Base-by-base conservation (phyloP, 2,888 invertebrate species). In the Xanthorhoe designata region DNA sequence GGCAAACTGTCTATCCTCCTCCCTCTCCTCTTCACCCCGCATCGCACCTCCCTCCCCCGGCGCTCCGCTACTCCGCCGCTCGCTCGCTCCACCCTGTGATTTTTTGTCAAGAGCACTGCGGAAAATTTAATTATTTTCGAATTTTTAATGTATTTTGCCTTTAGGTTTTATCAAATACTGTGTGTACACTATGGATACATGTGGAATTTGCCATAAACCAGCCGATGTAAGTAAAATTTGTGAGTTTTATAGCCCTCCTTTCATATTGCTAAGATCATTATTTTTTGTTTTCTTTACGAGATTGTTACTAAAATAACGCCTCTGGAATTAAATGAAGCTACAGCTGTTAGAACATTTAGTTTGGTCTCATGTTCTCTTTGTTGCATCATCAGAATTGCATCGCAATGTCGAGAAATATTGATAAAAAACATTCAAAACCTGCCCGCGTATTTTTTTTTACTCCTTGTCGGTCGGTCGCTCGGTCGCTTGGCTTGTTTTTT, bases 361-460 rank as follows among this genome's bases (percentile, higher is more conserved):
- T 51, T 69, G 66, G 53, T 61, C 55, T 69, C 67, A 62, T 68
- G 68, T 72, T 67, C 64, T 75, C 64, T 74, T 64, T 61, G 72
- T 65, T 70, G 62, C 65, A 72, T 70, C 70, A 69, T 64, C 68
- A 69, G 65, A 67, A 74, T 69, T 66, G 71, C 69, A 66, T 51
- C 70, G 70, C 69, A 64, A 61, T 57, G 57, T 61, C 75, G 73
- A 75, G 75, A 78, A 80, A 78, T 79, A 74, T 74, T 71, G 73
- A 74, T 76, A 78, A 83, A 83, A 87, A 90, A 87, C 84, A 86
- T 88, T 88, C 86, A 86, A 90, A 92, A 92, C 91, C 90, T 87
- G 91, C 91, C 90, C 89, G 92, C 90, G 86, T 87, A 68, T 91
- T 92, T 92, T 90, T n/a, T 90, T 90, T 89, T 85, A 80, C 82